Evolutionary conservation across 1,140 invertebrate genomes (phyloP).

Genomic region (Drosophila ogumai): DNA sequence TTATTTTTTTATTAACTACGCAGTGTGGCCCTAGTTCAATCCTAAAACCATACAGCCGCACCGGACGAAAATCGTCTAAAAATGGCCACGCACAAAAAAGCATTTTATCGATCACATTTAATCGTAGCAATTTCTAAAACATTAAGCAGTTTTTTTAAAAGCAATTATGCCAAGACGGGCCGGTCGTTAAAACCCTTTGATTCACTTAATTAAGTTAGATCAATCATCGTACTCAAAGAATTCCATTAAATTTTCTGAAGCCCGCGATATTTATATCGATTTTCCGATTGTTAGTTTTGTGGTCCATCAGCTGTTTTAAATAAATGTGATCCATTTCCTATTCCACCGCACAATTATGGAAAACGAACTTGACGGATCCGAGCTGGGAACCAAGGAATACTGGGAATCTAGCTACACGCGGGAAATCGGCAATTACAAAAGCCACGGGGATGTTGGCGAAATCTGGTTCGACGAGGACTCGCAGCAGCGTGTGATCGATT

Average conservation of each 20-base stretch:
- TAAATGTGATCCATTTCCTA: constrained; percentile 5
- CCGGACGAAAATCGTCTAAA: background rate
- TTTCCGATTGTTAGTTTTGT: background rate
- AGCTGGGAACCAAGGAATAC: constrained; percentile 92
- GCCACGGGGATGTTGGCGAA: constrained; percentile 95
- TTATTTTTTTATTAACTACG: constrained; percentile 33
- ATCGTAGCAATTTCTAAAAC: too few relatives aligned
- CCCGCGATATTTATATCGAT: constrained; percentile 1
- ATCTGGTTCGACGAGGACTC: constrained; percentile 96
- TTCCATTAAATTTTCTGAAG: background rate
- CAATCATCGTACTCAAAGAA: background rate
- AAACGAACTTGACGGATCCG: constrained; percentile 89
- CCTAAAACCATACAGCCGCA: background rate
- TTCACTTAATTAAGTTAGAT: too few relatives aligned
- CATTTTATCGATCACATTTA: too few relatives aligned
- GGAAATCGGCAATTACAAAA: constrained; percentile 93
- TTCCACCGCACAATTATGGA: constrained; percentile 52
- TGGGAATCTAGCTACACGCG: constrained; percentile 93
- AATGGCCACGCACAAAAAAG: background rate
- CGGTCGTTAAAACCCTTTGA: background rate
- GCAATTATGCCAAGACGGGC: background rate
- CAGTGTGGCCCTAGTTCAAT: constrained; percentile 7
- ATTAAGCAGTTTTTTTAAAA: background rate
- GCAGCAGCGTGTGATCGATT: constrained; percentile 90
- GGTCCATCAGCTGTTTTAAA: constrained; percentile 12